phyloP scores from a whole-genome alignment of 2,888 invertebrate species.

The Drosophila mettleri region DNA sequence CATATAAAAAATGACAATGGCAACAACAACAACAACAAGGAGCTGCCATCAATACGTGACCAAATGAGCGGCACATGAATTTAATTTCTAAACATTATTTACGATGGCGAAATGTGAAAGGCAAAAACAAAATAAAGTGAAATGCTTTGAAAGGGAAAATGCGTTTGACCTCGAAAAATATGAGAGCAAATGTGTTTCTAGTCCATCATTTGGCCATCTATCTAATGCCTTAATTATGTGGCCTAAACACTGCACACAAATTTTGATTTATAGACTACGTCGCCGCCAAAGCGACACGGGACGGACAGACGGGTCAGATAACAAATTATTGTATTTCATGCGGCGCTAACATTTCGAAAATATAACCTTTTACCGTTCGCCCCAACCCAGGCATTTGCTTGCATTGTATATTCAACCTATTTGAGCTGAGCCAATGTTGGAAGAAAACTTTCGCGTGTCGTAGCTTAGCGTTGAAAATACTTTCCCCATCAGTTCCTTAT shows the following conservation, averaged over 20 bases:
- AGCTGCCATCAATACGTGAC: conserved; percentile 35
- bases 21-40: background rate
- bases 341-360: conserved; percentile 27
- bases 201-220: conserved; percentile 20
- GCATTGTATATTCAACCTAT: conserved; percentile 12
- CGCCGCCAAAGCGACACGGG: too few relatives aligned
- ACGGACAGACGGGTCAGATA: conserved; percentile 30
- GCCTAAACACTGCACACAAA: conserved; percentile 15
- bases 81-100: conserved; percentile 69
- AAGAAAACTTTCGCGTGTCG: conserved; percentile 45
- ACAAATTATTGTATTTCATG: conserved; percentile 58
- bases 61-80: conserved; percentile 38
- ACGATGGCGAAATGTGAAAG: conserved; percentile 25
- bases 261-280: conserved; percentile 56
- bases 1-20: background rate
- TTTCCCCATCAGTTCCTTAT: conserved; percentile 37
- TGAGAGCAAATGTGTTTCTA: conserved; percentile 20
- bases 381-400: conserved; percentile 2
- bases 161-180: background rate
- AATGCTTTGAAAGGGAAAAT: background rate
- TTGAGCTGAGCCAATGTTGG: conserved; percentile 4
- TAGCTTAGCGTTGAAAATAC: conserved; percentile 11
- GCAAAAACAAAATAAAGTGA: background rate
- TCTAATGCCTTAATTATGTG: conserved; percentile 65
- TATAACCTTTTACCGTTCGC: conserved; percentile 13